Conservation (phyloP, 2,797 vertebrate species). For the Pogonophryne albipinna region DNA sequence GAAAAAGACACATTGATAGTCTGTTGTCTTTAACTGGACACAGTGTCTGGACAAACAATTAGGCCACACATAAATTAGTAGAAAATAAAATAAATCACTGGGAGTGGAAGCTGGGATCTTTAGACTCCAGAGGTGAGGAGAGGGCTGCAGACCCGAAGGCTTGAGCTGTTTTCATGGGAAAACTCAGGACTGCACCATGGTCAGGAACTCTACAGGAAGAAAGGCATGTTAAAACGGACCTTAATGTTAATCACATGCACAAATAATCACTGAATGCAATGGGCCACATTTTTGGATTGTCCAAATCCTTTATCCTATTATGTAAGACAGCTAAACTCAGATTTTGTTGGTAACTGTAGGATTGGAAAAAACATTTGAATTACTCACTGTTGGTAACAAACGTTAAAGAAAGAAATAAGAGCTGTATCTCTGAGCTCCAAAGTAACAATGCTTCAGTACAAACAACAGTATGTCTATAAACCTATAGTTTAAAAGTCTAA, state of each 20-base stretch:
- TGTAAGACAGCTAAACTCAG: slow-evolving; percentile 24
- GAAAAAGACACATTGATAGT: slow-evolving; percentile 54
- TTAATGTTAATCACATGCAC: background rate
- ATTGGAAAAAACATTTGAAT: background rate
- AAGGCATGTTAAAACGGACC: slow-evolving; percentile 18
- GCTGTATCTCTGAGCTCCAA: slow-evolving; percentile 7
- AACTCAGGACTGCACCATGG: slow-evolving; percentile 92
- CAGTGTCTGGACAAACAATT: slow-evolving; percentile 55
- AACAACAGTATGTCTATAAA: background rate
- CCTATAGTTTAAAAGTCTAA: background rate
- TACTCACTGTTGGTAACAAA: background rate
- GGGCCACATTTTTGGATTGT: slow-evolving; percentile 15
- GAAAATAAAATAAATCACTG: slow-evolving; percentile 56
- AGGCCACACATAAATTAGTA: slow-evolving; percentile 50
- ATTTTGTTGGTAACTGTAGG: slow-evolving; percentile 5
- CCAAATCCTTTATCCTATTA: slow-evolving; percentile 32
- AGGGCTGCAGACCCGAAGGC: slow-evolving; percentile 34
- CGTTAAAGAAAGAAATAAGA: background rate
- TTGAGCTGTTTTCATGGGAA: slow-evolving; percentile 38
- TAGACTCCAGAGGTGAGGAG: slow-evolving; percentile 25
- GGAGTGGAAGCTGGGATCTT: slow-evolving; percentile 37
- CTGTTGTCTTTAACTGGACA: slow-evolving; percentile 48
- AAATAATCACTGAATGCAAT: background rate
- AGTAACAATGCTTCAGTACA: background rate
- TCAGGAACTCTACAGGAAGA: slow-evolving; percentile 90